phyloP scores from a whole-genome alignment of 1,140 invertebrate species.

The Formica exsecta region DNA sequence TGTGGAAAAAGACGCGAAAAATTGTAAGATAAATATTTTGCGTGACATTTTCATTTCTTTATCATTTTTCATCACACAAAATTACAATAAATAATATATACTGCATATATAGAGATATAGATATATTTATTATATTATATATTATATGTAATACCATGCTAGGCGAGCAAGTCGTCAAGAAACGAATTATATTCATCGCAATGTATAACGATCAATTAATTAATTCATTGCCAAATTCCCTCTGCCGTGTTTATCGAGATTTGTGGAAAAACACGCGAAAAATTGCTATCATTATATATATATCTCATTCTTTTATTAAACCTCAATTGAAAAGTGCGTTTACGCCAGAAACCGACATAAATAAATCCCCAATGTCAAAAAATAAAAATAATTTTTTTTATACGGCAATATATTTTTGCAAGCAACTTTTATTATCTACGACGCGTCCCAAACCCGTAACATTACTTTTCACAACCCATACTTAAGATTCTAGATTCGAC shows the following conservation, averaged over 20 bases:
- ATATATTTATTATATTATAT: too few species aligned
- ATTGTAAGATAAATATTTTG: too few species aligned
- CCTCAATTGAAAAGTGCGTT: background rate
- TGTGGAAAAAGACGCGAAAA: background rate
- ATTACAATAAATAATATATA: too few species aligned
- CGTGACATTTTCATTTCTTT: too few species aligned
- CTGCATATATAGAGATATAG: too few species aligned
- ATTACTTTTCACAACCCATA: background rate
- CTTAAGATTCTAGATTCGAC: background rate
- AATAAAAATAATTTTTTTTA: background rate
- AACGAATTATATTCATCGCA: background rate
- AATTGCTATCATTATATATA: background rate
- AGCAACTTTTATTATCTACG: background rate
- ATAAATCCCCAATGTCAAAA: too few species aligned
- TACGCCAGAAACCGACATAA: too few species aligned
- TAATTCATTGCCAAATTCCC: background rate
- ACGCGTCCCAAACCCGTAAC: background rate
- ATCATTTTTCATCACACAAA: too few species aligned
- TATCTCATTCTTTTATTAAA: constrained; percentile 10
- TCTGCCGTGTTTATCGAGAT: background rate
- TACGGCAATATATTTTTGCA: background rate
- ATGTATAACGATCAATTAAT: constrained; percentile 18
- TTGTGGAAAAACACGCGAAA: background rate
- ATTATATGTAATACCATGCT: too few species aligned
- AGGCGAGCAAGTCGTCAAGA: too few species aligned